Base-by-base conservation (phyloP, 64 coral and sea anemone genomes). In the Stylophora pistillata region DNA sequence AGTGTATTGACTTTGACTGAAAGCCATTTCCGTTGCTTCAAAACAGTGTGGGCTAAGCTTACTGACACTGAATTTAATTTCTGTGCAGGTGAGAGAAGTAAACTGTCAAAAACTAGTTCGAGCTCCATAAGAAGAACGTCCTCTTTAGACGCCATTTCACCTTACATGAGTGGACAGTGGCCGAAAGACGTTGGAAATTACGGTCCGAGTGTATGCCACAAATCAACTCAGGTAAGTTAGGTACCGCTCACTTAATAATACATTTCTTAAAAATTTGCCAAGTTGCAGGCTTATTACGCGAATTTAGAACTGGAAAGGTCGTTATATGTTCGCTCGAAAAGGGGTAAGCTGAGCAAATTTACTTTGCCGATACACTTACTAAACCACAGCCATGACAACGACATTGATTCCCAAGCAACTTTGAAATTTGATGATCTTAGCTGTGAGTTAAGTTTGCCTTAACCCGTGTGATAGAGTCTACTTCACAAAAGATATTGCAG, bases 161-260 rank as follows among this genome's bases (percentile, higher is more conserved):
- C 86, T 86, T 99, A 99, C 37, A 73, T 99, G 82, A 93, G 93
- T 79, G 94, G 93, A 77, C 97, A 99, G 79, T 99, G 97, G 97
- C 97, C 97, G 56, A 86, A 93, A 94, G 91, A 94, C 68, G 89
- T 60, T 94, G 84, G 88, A 76, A 92, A 76, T 81, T 94, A 87
- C 75, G 93, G 87, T 63, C 74, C 89, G 74, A 89, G 82, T 74
- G 86, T 91, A 76, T 89, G 93, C 77, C 82, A 92, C 87, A 99
- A 99, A 90, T 78, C 87, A 80, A 99, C 97, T 77, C 97, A 99
- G 93, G 97, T 93, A 63, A 90, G 91, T 96, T 89, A 92, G 74
- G 56, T 25, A 91, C 85, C 83, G 75, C 58, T 62, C 77, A 62
- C 73, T 95, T 85, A 91, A 91, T 85, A 91, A 88, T 73, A 76